Base-by-base conservation (phyloP, 2,113 vertebrate genomes). In the Silurus glanis region DNA sequence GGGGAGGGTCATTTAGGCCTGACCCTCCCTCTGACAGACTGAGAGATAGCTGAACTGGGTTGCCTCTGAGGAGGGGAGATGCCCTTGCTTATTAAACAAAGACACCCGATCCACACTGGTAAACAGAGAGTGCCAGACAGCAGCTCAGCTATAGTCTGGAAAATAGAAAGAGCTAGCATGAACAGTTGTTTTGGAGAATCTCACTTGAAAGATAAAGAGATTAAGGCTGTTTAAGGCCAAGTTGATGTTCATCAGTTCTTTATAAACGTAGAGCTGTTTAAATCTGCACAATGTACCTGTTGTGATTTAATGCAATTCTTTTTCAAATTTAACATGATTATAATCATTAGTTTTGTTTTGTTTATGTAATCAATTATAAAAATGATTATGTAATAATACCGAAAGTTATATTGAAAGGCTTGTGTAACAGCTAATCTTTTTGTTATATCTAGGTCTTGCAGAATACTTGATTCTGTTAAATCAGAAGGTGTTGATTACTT, bases 111-210 rank as follows among this genome's bases (percentile, higher is more conserved):
- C 93, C 49, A 82, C 28, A 25, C 4, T 45, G 67, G 55, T 94
- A 94, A 95, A 94, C 91, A 87, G 94, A 94, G 92, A 93, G 83
- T 80, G 84, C 51, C 87, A 81, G 88, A 92, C 88, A 91, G 89
- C 90, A 92, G 90, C 80, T 76, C 87, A 58, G 91, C 71, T 80
- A 6, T 87, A 85, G 93, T 93, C 93, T 93, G 92, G 90, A 91
- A 90, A 91, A 91, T 90, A 90, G 85, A 89, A 87, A 23, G 67
- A 23, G 84, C 49, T 64, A 58, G 19, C 61, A 45, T 58, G 59
- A 59, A 49, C 37, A 59, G 23, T 53, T 84, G 21, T 51, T 25
- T 62, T 69, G 56, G 17, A 28, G 47, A 75, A 75, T 51, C 3
- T 72, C 14, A 23, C 51, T 75, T 51, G 9, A 74, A 74, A 49